Evolutionary conservation across 2,113 vertebrate genomes (phyloP), one percentile per base, ranked within the genome.

Genomic region (Brachionichthys hirsutus): DNA sequence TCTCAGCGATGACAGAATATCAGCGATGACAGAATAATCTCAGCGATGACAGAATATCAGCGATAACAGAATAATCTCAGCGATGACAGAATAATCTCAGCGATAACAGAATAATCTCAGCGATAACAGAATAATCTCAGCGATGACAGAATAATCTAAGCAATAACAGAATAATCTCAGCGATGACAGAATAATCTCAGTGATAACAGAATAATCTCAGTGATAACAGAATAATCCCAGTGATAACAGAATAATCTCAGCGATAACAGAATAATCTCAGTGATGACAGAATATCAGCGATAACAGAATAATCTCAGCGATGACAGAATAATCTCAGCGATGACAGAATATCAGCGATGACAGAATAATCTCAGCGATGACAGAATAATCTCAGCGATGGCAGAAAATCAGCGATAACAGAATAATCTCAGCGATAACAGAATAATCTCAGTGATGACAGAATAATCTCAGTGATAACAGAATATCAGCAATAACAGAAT

Each of bases 391-490:
- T 45, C 56, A 41, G 52, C 67, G n/a, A n/a, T n/a, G n/a, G n/a
- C n/a, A n/a, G n/a, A n/a, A n/a, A n/a, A n/a, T n/a, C n/a, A n/a
- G n/a, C n/a, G n/a, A n/a, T n/a, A 60, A 53, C 45, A 55, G 42
- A 66, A 59, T 62, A 48, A 63, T 64, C 54, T 45, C 56, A 41
- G 52, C 67, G n/a, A n/a, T n/a, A 60, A 53, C 45, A 55, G 42
- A 66, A 59, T 62, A 48, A 63, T 64, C 54, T 45, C 56, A 41
- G 52, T n/a, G n/a, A n/a, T n/a, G 56, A 53, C 45, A 55, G 42
- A 66, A 59, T 62, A 48, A 63, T 64, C 54, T 45, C 56, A 41
- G 52, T n/a, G n/a, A n/a, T n/a, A n/a, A n/a, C n/a, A n/a, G n/a
- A n/a, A n/a, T n/a, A n/a, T n/a, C n/a, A n/a, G n/a, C n/a, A n/a